phyloP scores from a whole-genome alignment of 2,113 vertebrate species.

The Trichomycterus rosablanca region DNA sequence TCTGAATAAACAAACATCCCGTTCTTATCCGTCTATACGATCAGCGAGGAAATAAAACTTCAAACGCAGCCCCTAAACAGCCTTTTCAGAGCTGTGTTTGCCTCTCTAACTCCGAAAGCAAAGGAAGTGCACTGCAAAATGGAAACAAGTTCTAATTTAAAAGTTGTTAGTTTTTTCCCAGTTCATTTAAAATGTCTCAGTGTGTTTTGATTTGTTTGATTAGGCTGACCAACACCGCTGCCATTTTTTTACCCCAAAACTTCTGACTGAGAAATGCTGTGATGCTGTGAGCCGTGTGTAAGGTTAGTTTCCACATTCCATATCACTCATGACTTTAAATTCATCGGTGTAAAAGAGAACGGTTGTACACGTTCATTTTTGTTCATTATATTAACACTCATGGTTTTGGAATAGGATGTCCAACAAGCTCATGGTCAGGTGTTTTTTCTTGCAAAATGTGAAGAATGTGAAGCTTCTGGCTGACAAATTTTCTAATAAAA shows the following conservation, averaged over 20 bases:
- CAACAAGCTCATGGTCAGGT: too few species aligned
- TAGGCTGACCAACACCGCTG: neutral
- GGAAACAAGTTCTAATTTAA: slow-evolving; percentile 15
- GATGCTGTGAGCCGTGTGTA: neutral
- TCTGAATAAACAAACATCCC: slow-evolving; percentile 63
- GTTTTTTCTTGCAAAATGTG: too few species aligned
- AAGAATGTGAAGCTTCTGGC: too few species aligned
- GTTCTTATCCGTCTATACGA: slow-evolving; percentile 51
- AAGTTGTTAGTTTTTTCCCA: slow-evolving; percentile 25
- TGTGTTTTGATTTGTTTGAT: slow-evolving; percentile 33
- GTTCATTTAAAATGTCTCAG: slow-evolving; percentile 24
- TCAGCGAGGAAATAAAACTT: slow-evolving; percentile 47
- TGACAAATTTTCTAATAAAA: too few species aligned
- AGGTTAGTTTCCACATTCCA: too few species aligned
- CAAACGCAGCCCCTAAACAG: slow-evolving; percentile 36
- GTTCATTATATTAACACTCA: too few species aligned
- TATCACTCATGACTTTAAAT: too few species aligned
- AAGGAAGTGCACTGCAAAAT: slow-evolving; percentile 21
- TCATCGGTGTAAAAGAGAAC: too few species aligned
- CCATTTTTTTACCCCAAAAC: neutral
- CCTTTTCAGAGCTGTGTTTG: slow-evolving; percentile 28
- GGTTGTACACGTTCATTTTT: too few species aligned
- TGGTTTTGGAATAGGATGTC: too few species aligned
- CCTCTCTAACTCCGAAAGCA: slow-evolving; percentile 22
- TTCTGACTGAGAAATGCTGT: neutral